Percentiles rank a stretch among this genome's conserved stretches.
Evolutionary conservation across 2,797 vertebrate genomes (phyloP).

Genomic region (Aotus griseimembra): DNA sequence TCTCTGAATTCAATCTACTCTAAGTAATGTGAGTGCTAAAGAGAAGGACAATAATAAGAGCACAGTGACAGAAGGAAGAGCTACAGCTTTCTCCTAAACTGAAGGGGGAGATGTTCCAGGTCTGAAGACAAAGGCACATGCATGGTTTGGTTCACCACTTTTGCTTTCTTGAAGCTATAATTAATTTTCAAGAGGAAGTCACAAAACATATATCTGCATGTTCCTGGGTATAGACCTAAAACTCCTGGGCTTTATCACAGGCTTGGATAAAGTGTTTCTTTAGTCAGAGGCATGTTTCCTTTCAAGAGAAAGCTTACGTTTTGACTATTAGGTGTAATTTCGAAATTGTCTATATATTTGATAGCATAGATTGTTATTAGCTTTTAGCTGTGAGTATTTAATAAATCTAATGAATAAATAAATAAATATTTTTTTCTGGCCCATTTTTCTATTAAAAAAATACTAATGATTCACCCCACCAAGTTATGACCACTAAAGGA

Average conservation of each 20-base stretch:
- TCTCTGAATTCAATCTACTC: slow-evolving; percentile 61
- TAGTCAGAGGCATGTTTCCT: background rate
- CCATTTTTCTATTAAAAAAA: slow-evolving; percentile 60
- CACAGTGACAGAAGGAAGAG: slow-evolving; percentile 4
- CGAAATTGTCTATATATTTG: slow-evolving; percentile 38
- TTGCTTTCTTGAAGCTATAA: slow-evolving; percentile 1
- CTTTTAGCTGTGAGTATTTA: slow-evolving; percentile 39
- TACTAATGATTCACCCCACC: background rate
- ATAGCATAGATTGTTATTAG: slow-evolving; percentile 43
- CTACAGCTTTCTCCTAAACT: background rate
- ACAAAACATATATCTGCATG: background rate
- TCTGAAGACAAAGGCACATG: background rate
- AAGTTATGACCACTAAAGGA: background rate
- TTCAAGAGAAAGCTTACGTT: slow-evolving; percentile 7
- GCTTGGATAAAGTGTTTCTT: background rate
- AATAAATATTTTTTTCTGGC: background rate
- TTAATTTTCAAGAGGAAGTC: slow-evolving; percentile 55
- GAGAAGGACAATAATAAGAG: background rate
- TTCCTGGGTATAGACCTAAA: background rate
- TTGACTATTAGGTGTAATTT: slow-evolving; percentile 40
- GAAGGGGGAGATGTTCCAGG: background rate
- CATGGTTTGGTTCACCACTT: background rate
- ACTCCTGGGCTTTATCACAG: background rate
- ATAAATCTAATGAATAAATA: slow-evolving; percentile 48
- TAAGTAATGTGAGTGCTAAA: slow-evolving; percentile 46